Percentiles rank a stretch among this genome's conserved stretches.
Conservation (phyloP, 2,888 invertebrate genomes). For the Chalcosyrphus nemorum region DNA sequence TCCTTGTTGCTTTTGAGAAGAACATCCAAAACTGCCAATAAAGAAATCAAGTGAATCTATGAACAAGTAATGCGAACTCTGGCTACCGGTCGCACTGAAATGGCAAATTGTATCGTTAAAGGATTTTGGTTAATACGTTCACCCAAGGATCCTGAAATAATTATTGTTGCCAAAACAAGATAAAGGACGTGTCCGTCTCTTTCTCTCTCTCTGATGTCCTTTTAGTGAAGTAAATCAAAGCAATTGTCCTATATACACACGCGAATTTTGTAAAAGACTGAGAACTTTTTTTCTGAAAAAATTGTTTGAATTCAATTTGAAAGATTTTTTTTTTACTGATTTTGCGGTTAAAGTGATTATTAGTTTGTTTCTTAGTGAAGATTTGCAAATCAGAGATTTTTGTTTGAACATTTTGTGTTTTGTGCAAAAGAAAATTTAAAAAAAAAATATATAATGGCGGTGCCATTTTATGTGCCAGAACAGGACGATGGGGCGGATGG, state of each 20-base stretch:
- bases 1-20: constrained; percentile 10
- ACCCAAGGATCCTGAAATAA: constrained; percentile 52
- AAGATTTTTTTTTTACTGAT: background rate
- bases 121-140: constrained; percentile 61
- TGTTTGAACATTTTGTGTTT: constrained; percentile 1
- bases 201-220: background rate
- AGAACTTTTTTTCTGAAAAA: constrained; percentile 8
- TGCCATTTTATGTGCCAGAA: constrained; percentile 82
- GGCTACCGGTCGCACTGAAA: constrained; percentile 49
- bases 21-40: background rate
- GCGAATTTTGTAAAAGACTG: background rate
- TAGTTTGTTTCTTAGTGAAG: constrained; percentile 28
- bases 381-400: constrained; percentile 26
- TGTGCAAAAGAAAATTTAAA: background rate
- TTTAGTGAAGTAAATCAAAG: background rate
- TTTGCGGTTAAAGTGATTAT: background rate
- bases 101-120: constrained; percentile 48
- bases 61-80: constrained; percentile 25
- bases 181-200: background rate
- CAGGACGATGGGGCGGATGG: constrained; percentile 79
- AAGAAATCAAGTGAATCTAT: background rate
- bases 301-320: background rate
- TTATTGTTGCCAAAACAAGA: constrained; percentile 13
- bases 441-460: constrained; percentile 78
- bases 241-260: constrained; percentile 45